Percentiles rank a stretch among this genome's conserved stretches.
Evolutionary conservation across 2,113 vertebrate genomes (phyloP).

Genomic region (Sigmodon hispidus): DNA sequence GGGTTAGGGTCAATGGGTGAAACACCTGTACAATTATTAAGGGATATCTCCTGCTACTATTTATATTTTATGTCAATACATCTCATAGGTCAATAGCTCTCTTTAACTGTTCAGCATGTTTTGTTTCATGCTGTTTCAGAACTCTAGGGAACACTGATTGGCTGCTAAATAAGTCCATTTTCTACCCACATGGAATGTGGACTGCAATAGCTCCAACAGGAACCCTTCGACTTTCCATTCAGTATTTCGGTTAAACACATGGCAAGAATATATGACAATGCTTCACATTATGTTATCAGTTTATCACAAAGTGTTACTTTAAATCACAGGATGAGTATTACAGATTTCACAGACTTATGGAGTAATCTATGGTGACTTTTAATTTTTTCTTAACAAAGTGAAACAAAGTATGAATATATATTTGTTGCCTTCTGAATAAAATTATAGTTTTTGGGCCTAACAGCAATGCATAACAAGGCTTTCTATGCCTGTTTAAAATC

Average conservation of each 20-base stretch:
- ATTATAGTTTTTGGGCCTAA: conserved; percentile 71
- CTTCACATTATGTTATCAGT: conserved; percentile 44
- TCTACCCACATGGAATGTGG: conserved; percentile 67
- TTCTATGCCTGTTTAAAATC: conserved; percentile 4
- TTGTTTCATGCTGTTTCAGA: conserved; percentile 72
- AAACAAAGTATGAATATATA: conserved; percentile 69
- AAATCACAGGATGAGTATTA: conserved; percentile 62
- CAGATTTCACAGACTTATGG: conserved; percentile 71
- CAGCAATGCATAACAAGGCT: conserved; percentile 62
- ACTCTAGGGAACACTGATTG: conserved; percentile 71
- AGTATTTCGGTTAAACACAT: neutral
- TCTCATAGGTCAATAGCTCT: conserved; percentile 64
- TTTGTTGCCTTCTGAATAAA: conserved; percentile 62
- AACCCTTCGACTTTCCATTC: conserved; percentile 54
- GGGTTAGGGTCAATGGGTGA: conserved; percentile 63
- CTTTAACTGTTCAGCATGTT: conserved; percentile 48
- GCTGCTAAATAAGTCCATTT: conserved; percentile 74
- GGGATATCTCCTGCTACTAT: conserved; percentile 64
- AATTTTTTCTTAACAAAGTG: conserved; percentile 72
- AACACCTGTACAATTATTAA: conserved; percentile 77
- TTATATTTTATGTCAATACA: conserved; percentile 69
- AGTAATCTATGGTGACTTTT: conserved; percentile 71
- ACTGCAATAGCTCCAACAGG: conserved; percentile 73
- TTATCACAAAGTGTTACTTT: conserved; percentile 63
- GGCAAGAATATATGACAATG: neutral